Conservation (phyloP, 2,888 invertebrate species). For the Athripsodes cinereus region DNA sequence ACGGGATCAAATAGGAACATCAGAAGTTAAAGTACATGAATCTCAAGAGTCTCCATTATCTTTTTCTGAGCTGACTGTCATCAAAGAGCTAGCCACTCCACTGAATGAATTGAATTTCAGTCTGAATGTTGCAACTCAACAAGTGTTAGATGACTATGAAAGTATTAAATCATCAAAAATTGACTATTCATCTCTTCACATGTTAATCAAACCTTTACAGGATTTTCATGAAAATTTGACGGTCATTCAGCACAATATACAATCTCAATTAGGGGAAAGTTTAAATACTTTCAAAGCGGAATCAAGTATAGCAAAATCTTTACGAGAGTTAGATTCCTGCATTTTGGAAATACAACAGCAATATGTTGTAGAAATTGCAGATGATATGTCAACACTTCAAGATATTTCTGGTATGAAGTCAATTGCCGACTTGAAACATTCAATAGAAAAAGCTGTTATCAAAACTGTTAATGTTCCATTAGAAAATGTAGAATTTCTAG, state of each 20-base stretch:
- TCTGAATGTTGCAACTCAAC: slow-evolving; percentile 34
- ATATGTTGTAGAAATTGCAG: slow-evolving; percentile 42
- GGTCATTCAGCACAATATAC: slow-evolving; percentile 43
- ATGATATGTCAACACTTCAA: slow-evolving; percentile 52
- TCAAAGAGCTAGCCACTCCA: slow-evolving; percentile 36
- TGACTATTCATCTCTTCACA: slow-evolving; percentile 33
- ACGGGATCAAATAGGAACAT: slow-evolving; percentile 19
- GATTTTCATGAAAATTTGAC: slow-evolving; percentile 43
- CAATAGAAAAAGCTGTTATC: slow-evolving; percentile 36
- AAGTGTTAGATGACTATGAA: slow-evolving; percentile 19
- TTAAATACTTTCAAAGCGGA: slow-evolving; percentile 11
- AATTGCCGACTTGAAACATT: slow-evolving; percentile 43
- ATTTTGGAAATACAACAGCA: slow-evolving; percentile 47
- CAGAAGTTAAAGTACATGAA: slow-evolving; percentile 9
- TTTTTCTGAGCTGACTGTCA: slow-evolving; percentile 11
- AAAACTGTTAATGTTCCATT: slow-evolving; percentile 35
- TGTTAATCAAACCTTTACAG: slow-evolving; percentile 43
- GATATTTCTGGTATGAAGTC: slow-evolving; percentile 55
- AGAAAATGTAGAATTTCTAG: slow-evolving; percentile 29
- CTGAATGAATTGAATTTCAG: slow-evolving; percentile 40
- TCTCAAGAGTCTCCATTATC: slow-evolving; percentile 9
- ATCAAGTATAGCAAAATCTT: slow-evolving; percentile 26
- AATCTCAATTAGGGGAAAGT: slow-evolving; percentile 41
- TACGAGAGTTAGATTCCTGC: slow-evolving; percentile 37
- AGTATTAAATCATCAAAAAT: slow-evolving; percentile 20